Evolutionary conservation across 2,888 invertebrate species (phyloP), one percentile per base, ranked within the genome.

Genomic region (Drosophila fulvimacula): DNA sequence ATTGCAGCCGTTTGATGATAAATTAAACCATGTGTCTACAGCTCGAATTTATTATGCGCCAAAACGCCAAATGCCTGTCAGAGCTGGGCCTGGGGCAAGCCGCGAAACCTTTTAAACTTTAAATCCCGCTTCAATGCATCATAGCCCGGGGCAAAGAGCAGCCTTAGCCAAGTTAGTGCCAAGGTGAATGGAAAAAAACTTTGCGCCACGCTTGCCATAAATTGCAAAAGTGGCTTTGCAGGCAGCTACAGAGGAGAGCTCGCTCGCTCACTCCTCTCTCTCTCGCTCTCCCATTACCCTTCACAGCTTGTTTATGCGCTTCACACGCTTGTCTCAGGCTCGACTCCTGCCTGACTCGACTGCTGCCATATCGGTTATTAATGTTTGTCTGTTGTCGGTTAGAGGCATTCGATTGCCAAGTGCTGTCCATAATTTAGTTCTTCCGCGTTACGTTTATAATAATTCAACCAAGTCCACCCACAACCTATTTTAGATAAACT

Each of bases 81-180:
- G 82, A 59, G 58, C 63, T 55, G 73, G 41, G 61, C 64, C 67
- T 57, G 60, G 41, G 70, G 69, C 76, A 66, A 73, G 70, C 82
- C 79, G 81, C 87, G 80, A 86, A 87, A 86, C 86, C 83, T 83
- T 87, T 85, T 87, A 82, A 87, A 87, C 88, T 87, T 82, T 82
- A 87, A 87, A 82, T 87, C 85, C 85, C 64, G 79, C 81, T 79
- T 79, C 88, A 82, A 85, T 87, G 85, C 82, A 85, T 85, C 85
- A 85, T 87, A 76, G 88, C 70, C 68, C 27, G 52, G 62, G 59
- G 58, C 74, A 70, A 57, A 56, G 59, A 60, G 62, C 52, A 52
- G 55, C 70, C 61, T 65, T 72, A 59, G 76, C 65, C 69, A 60
- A 76, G 76, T 69, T 67, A 70, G 52, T 76, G 81, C 73, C 79